Conservation (phyloP, 2,888 invertebrate genomes). For the Troglohyphantes excavatus region DNA sequence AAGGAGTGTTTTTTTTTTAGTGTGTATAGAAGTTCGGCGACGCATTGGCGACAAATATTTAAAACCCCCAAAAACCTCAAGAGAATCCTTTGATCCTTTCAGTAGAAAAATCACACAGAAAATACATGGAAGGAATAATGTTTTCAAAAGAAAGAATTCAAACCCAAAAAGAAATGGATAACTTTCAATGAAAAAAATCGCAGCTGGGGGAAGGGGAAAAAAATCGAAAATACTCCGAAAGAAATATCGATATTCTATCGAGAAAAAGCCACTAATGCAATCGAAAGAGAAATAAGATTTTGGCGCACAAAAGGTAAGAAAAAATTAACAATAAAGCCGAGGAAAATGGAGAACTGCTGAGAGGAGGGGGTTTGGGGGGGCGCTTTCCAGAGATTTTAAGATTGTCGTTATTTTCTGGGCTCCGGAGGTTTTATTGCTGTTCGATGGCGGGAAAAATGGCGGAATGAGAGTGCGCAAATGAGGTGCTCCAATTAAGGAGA, state of each 20-base stretch:
- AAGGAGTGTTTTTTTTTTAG: neutral
- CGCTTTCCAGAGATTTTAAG: constrained; percentile 29
- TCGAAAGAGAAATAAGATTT: constrained; percentile 56
- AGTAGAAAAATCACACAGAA: constrained; percentile 7
- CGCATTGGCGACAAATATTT: constrained; percentile 38
- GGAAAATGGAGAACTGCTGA: constrained; percentile 10
- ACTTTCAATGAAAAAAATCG: constrained; percentile 10
- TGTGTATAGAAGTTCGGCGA: neutral
- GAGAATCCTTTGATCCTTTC: constrained; percentile 39
- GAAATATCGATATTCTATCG: constrained; percentile 50
- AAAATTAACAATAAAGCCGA: constrained; percentile 29
- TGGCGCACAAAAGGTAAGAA: constrained; percentile 42
- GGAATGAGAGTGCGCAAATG: constrained; percentile 21
- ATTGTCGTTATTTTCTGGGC: constrained; percentile 18
- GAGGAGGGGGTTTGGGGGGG: neutral
- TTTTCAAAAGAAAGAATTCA: constrained; percentile 31
- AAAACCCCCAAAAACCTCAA: constrained; percentile 34
- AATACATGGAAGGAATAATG: constrained; percentile 35
- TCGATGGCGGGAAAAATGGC: constrained; percentile 14
- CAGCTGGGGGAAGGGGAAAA: neutral
- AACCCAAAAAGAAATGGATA: constrained; percentile 33
- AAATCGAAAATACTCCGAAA: constrained; percentile 8
- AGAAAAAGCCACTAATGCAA: constrained; percentile 63
- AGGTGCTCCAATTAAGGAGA: constrained; percentile 31
- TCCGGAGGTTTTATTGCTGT: neutral